A percentile compares a stretch with the other conserved stretches of the same genome.
phyloP scores from a whole-genome alignment of 2,797 vertebrate species.

The Pseudomugil gertrudae region DNA sequence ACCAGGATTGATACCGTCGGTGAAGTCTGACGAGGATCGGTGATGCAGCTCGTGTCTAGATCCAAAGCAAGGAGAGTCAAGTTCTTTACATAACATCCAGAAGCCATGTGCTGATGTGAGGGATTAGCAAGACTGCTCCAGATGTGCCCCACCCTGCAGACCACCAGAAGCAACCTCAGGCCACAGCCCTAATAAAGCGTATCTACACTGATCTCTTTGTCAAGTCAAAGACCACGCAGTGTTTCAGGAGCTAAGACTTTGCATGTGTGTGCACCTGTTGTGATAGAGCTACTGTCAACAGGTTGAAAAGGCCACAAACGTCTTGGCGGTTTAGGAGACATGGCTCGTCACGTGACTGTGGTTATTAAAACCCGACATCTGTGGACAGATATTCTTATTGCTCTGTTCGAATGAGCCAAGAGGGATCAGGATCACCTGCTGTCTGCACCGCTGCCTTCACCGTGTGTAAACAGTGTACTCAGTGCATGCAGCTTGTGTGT shows the following conservation, averaged over 20 bases:
- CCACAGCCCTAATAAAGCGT: constrained; percentile 9
- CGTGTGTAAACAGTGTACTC: constrained; percentile 41
- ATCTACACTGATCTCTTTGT: constrained; percentile 37
- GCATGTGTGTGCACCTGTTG: constrained; percentile 22
- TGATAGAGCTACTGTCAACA: constrained; percentile 13
- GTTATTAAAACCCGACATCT: constrained; percentile 33
- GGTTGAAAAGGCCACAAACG: constrained; percentile 30
- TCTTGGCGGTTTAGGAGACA: constrained; percentile 1
- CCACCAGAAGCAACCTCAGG: constrained; percentile 17
- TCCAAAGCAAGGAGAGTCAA: constrained; percentile 49
- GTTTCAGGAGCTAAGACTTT: constrained; percentile 10
- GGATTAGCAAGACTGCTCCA: constrained; percentile 30
- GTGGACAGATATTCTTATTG: constrained; percentile 20
- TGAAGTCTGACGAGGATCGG: constrained; percentile 5
- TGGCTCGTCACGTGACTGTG: constrained; percentile 12
- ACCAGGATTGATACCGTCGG: constrained; percentile 3
- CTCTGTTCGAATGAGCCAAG: constrained; percentile 25
- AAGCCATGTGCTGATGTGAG: constrained; percentile 17
- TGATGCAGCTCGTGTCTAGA: constrained; percentile 25
- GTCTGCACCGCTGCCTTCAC: constrained; percentile 18
- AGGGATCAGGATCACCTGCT: constrained; percentile 16
- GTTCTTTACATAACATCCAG: constrained; percentile 36
- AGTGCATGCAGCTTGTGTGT: constrained; percentile 15
- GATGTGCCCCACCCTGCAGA: constrained; percentile 33
- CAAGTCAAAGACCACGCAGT: constrained; percentile 2